Percentiles rank a stretch among this genome's conserved stretches.
phyloP scores from a whole-genome alignment of 2,888 invertebrate genomes.

The Apotomis turbidana region DNA sequence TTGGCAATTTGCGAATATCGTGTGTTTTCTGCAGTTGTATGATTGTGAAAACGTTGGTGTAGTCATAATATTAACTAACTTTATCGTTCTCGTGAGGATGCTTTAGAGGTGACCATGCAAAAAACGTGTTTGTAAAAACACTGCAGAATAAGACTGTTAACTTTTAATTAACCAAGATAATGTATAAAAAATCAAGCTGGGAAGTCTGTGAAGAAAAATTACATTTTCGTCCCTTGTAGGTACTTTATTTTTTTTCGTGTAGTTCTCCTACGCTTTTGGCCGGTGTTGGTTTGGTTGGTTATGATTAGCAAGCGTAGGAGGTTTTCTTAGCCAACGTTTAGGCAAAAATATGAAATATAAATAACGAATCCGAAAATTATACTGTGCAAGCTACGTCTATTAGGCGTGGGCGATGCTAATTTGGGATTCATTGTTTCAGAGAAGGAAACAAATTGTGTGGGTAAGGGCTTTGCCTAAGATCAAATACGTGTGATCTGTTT shows the following conservation, averaged over 20 bases:
- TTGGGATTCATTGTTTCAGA: background rate
- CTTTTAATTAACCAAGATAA: too few relatives aligned
- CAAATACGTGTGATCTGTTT: background rate
- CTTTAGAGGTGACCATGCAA: too few relatives aligned
- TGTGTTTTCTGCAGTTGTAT: too few relatives aligned
- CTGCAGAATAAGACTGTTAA: too few relatives aligned
- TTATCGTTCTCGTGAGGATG: too few relatives aligned
- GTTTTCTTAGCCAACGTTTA: background rate
- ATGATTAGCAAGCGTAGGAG: background rate
- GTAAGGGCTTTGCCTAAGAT: background rate
- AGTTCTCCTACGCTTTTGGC: conserved; percentile 1
- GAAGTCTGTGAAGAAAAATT: background rate
- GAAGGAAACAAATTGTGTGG: background rate
- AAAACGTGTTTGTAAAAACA: too few relatives aligned
- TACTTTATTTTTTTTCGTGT: background rate
- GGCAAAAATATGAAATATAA: conserved; percentile 5
- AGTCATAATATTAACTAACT: too few relatives aligned
- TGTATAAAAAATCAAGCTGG: too few relatives aligned
- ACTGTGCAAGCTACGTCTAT: background rate
- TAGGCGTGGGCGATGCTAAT: conserved; percentile 17
- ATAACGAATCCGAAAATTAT: conserved; percentile 1
- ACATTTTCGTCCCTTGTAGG: background rate
- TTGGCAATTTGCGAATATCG: too few relatives aligned
- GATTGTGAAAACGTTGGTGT: too few relatives aligned
- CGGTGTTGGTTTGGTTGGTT: background rate